Percentiles rank a stretch among this genome's conserved stretches.
These are phyloP conservation scores for Sapajus apella DNA, from an alignment of 2,113 vertebrate species.

Conservation along the genomic window DNA sequence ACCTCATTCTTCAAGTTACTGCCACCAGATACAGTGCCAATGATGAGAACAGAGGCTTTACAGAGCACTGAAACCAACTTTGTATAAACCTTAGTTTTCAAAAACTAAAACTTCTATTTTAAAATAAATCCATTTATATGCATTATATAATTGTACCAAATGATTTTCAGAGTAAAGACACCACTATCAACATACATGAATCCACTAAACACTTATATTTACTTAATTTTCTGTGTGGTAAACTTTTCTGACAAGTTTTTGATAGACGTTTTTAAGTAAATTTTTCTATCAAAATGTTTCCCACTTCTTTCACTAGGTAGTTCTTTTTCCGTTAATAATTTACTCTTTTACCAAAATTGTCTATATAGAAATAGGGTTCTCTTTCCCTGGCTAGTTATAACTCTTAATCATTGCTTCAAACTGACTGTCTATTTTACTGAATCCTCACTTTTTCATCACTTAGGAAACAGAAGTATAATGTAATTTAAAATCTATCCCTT, in stretches of 20 bases:
- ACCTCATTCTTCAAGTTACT: slow-evolving; percentile 45
- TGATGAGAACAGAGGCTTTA: not conserved
- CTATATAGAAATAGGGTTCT: not conserved
- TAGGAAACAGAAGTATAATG: not conserved
- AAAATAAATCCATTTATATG: not conserved
- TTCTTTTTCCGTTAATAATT: slow-evolving; percentile 3
- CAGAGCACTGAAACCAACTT: not conserved
- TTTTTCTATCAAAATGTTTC: not conserved
- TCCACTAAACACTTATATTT: not conserved
- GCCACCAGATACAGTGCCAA: slow-evolving; percentile 9
- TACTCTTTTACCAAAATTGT: not conserved
- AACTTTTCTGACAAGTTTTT: slow-evolving; percentile 27
- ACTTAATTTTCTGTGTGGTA: not conserved
- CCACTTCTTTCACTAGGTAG: not conserved
- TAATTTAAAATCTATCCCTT: not conserved
- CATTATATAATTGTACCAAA: not conserved
- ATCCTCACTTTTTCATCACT: not conserved
- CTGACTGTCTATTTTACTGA: not conserved
- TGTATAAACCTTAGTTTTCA: not conserved
- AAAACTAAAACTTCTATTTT: not conserved
- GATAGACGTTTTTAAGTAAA: not conserved
- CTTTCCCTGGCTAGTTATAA: not conserved
- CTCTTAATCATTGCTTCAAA: not conserved
- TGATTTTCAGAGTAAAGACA: not conserved
- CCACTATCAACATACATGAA: not conserved